Evolutionary conservation across 35 echinoderm and acorn worm genomes (phyloP), one percentile per base, ranked within the genome.

Genomic region (Hemicentrotus pulcherrimus): DNA sequence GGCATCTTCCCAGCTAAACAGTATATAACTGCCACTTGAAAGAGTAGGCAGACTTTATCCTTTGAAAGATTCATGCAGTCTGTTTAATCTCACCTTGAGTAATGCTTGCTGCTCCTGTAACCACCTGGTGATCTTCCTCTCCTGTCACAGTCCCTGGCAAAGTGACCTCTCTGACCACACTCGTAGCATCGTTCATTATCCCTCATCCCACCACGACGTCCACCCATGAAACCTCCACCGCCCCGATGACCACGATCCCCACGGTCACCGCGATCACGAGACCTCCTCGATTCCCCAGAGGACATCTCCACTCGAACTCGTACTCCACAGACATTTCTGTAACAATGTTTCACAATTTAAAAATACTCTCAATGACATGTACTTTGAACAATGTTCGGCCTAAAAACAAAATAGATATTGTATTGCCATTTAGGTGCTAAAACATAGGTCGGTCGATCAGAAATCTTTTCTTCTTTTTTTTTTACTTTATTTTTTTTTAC

Each of bases 131-230:
- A 22, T 22, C 95, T 15, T 32, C 88, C 95, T 18, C 88, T 31
- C 31, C 46, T 95, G 88, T 41, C 32, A 86, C 96, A 97, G 48
- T 97, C 96, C 33, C 96, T 47, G 5, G 94, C 94, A 94, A 97
- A 97, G 94, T 97, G 96, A 19, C 96, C 96, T 48, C 89, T 91
- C 47, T 97, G 58, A 32, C 96, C 96, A 87, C 96, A 97, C 90
- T 97, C 96, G 32, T 97, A 97, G 91, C 96, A 97, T n/a, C 92
- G 86, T 87, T 97, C 96, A 94, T 93, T 93, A 4, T 95, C 96
- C 32, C 55, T 92, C 0, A 86, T 85, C 8, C 32, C 45, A 32
- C 96, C 46, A 11, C 96, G 50, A 6, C 86, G 94, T 46, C 86
- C 86, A 35, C 48, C 47, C 31, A 61, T 19, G 15, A 52, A 31